phyloP scores from a whole-genome alignment of 2,797 vertebrate species.

The Selene dorsalis region DNA sequence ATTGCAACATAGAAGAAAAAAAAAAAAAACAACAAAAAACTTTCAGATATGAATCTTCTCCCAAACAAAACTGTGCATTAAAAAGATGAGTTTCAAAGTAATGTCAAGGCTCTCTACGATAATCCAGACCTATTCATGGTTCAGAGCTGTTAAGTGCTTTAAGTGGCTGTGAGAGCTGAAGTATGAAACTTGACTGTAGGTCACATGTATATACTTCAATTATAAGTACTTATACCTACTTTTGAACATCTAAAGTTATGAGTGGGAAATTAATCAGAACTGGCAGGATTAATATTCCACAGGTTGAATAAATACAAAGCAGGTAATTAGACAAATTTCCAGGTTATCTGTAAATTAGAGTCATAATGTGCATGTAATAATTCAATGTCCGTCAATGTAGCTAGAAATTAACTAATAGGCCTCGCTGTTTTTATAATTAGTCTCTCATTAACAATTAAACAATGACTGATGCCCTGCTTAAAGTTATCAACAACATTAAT shows the following conservation, averaged over 20 bases:
- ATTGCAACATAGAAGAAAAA: conserved; percentile 16
- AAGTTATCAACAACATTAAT: conserved; percentile 28
- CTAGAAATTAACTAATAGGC: conserved; percentile 12
- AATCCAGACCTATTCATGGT: conserved; percentile 1
- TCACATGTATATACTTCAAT: neutral
- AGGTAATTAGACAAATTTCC: conserved; percentile 16
- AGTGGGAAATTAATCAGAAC: neutral
- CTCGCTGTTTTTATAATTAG: conserved; percentile 15
- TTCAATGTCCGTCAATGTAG: conserved; percentile 31
- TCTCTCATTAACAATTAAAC: conserved; percentile 41
- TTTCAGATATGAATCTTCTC: conserved; percentile 12
- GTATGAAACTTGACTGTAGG: neutral
- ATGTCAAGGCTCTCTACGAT: conserved; percentile 26
- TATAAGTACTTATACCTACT: neutral
- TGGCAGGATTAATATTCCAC: conserved; percentile 3
- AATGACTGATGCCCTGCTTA: conserved; percentile 36
- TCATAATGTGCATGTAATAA: conserved; percentile 15
- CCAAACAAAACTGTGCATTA: neutral
- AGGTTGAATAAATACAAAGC: conserved; percentile 3
- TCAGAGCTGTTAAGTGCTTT: neutral
- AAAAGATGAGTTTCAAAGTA: conserved; percentile 27
- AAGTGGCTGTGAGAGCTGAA: neutral
- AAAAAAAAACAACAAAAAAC: conserved; percentile 1
- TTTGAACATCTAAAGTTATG: neutral
- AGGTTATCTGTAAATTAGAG: conserved; percentile 12